Evolutionary conservation across 2,797 vertebrate genomes (phyloP), one percentile per base, ranked within the genome.

Genomic region (Glyptemys insculpta): DNA sequence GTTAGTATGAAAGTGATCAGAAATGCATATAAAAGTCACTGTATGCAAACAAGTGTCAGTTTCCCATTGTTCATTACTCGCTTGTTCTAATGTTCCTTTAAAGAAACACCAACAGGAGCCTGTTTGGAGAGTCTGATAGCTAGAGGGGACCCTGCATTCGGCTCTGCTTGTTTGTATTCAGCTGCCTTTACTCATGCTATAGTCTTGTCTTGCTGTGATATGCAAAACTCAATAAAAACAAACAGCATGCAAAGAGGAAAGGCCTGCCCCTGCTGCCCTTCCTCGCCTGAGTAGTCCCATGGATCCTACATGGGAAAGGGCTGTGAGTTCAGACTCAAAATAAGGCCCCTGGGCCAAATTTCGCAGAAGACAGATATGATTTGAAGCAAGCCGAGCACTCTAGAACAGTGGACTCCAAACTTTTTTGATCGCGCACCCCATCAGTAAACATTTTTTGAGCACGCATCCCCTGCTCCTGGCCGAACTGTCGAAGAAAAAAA

Each of bases 141-240:
- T 49, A 47, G 14, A 78, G 74, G 31, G 54, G 82, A 44, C n/a
- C 27, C n/a, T 80, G 79, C 37, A 54, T 76, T 65, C 56, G 90
- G 72, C 85, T 5, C 85, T 92, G 90, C 87, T 59, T 93, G 86
- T 87, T 47, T 0, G 0, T 65, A 91, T 92, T 89, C 89, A 93
- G 83, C 85, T 94, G 90, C 52, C 76, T 27, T 41, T 0, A 1
- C 57, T 91, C 84, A 87, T 91, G 85, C 19, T 68, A 74, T 79
- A 85, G 83, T 92, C 59, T 87, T 89, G 76, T 62, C 53, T 88
- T 76, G 79, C 87, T 49, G 87, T 94, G 78, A 81, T 52, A 1
- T 8, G 54, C 1, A 7, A 93, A 93, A 84, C 79, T 78, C 86
- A 90, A 49, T 62, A 86, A 68, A 54, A 82, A 8, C 59, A 91